Conservation (phyloP, 2,797 vertebrate species). For the Tapera naevia region DNA sequence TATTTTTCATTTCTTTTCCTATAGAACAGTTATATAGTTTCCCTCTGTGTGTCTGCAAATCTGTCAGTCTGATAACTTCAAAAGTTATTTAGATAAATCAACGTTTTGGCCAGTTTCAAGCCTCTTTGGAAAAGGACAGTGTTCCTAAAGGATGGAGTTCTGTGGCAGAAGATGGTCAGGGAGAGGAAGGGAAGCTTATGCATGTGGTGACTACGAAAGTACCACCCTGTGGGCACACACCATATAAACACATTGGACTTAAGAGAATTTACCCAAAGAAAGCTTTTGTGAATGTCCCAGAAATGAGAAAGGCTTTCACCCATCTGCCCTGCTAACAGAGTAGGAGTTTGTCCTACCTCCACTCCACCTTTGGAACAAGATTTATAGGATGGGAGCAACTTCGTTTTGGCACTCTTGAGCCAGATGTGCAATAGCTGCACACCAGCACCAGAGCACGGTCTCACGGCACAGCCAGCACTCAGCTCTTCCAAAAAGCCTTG, state of each 20-base stretch:
- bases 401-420: not conserved
- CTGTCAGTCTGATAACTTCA: not conserved
- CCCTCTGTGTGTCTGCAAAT: not conserved
- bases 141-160: not conserved
- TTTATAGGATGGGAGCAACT: not conserved
- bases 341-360: not conserved
- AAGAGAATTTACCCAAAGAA: not conserved
- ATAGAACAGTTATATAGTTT: not conserved
- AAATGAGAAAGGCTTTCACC: not conserved
- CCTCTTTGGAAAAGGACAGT: not conserved
- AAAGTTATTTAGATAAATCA: rapidly evolving
- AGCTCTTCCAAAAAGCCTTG: not conserved
- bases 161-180: not conserved
- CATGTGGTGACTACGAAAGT: not conserved
- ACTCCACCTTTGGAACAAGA: not conserved
- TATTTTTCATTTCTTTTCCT: not conserved
- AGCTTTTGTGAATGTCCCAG: not conserved
- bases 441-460: rapidly evolving
- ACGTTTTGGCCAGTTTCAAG: not conserved
- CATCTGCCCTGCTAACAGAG: not conserved
- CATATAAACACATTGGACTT: not conserved
- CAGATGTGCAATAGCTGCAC: not conserved
- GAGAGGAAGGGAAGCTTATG: not conserved
- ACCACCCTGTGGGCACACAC: rapidly evolving
- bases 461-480: rapidly evolving